Evolutionary conservation across 2,113 vertebrate species (phyloP).

Genomic region (Neoarius graeffei): DNA sequence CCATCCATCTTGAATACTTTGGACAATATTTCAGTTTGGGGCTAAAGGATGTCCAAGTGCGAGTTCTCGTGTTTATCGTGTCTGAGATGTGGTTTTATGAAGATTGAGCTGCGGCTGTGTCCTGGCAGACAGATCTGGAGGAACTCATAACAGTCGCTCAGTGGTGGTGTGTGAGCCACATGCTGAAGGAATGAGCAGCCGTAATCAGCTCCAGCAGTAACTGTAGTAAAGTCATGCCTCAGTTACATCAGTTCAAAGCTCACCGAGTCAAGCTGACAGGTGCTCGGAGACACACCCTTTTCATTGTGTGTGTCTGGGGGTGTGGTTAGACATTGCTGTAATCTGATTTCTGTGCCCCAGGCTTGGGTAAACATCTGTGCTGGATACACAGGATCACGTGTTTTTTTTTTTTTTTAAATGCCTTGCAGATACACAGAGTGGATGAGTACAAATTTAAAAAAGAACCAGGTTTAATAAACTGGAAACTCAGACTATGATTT

Average conservation of each 20-base stretch:
- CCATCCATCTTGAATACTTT: background rate
- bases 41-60: background rate
- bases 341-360: slow-evolving; percentile 13
- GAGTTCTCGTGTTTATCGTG: background rate
- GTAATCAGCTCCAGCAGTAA: slow-evolving; percentile 6
- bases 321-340: slow-evolving; percentile 15
- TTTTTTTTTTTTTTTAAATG: background rate
- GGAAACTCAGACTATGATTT: background rate
- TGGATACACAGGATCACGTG: background rate
- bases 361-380: background rate
- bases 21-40: background rate
- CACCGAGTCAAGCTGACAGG: background rate
- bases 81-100: background rate
- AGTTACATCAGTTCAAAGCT: background rate
- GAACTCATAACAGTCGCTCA: background rate
- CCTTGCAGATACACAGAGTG: background rate
- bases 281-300: slow-evolving; percentile 15
- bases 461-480: background rate
- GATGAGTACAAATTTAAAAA: background rate
- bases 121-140: background rate
- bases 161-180: background rate
- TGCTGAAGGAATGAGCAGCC: background rate
- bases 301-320: slow-evolving; percentile 19
- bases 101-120: background rate
- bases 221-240: background rate